Conservation (phyloP, 30 jellyfish, hydroid and myxozoan genomes). For the Clytia hemisphaerica region DNA sequence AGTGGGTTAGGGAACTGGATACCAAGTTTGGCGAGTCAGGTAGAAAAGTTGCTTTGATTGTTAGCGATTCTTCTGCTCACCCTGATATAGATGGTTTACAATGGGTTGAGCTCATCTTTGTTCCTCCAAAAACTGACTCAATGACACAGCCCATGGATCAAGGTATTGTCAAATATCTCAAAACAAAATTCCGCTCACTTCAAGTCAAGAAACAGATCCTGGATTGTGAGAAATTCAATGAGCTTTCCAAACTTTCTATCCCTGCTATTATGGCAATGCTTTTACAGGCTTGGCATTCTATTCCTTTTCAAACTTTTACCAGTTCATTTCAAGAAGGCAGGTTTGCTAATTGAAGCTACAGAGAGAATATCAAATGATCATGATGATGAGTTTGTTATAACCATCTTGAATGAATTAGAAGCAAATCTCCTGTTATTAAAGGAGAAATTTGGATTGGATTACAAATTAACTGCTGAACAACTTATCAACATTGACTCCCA, state of each 20-base stretch:
- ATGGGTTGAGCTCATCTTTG: conserved; percentile 19
- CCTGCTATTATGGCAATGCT: too few species aligned
- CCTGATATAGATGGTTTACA: conserved; percentile 35
- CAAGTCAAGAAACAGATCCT: background rate
- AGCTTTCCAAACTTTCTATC: background rate
- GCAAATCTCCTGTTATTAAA: too few species aligned
- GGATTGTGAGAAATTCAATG: background rate
- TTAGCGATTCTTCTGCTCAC: conserved; percentile 56
- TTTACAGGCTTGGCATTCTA: too few species aligned
- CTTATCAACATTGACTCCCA: conserved; percentile 2
- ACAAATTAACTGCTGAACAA: conserved; percentile 1
- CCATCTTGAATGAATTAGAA: too few species aligned
- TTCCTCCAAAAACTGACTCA: conserved; percentile 47
- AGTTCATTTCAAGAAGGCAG: too few species aligned
- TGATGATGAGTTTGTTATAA: too few species aligned
- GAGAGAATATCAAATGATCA: too few species aligned
- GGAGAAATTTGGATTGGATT: too few species aligned
- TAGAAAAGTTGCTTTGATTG: conserved; percentile 32
- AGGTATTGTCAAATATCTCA: conserved; percentile 31
- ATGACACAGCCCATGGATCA: conserved; percentile 62
- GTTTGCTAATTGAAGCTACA: too few species aligned
- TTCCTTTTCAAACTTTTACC: too few species aligned
- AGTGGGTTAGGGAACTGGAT: conserved; percentile 47
- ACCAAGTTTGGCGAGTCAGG: conserved; percentile 14
- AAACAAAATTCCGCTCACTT: background rate